phyloP scores from a whole-genome alignment of 2,888 invertebrate species.

The Drosophila koepferae region DNA sequence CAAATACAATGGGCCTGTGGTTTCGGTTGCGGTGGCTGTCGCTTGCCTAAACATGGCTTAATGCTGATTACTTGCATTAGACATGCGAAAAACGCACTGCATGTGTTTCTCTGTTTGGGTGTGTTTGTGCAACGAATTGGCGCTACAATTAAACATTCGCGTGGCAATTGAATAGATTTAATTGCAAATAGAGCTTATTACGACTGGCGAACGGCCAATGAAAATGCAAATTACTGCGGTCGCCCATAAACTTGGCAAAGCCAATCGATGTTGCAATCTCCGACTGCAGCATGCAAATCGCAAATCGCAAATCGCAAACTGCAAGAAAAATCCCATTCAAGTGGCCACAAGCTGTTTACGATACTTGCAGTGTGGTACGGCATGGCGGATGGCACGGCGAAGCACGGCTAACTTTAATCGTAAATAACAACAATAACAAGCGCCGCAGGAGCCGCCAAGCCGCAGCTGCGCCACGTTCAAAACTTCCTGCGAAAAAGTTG shows the following conservation, averaged over 20 bases:
- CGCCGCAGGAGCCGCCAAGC: conserved; percentile 55
- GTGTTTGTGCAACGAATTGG: conserved; percentile 53
- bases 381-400: background rate
- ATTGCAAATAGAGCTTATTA: conserved; percentile 67
- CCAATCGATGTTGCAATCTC: conserved; percentile 44
- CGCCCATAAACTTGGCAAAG: conserved; percentile 40
- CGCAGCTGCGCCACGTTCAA: conserved; percentile 51
- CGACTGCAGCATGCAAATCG: conserved; percentile 41
- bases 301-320: conserved; percentile 47
- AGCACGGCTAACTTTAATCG: conserved; percentile 65
- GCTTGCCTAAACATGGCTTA: conserved; percentile 70
- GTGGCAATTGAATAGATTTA: conserved; percentile 77
- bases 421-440: conserved; percentile 77
- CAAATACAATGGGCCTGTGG: conserved; percentile 62
- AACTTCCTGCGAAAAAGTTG: conserved; percentile 59
- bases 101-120: conserved; percentile 16
- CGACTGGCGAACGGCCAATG: conserved; percentile 36
- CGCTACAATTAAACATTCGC: conserved; percentile 64
- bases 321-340: conserved; percentile 44
- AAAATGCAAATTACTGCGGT: conserved; percentile 47
- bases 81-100: conserved; percentile 64
- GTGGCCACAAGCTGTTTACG: conserved; percentile 69
- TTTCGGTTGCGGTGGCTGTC: conserved; percentile 37
- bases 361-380: conserved; percentile 27
- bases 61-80: conserved; percentile 79